A percentile compares a stretch with the other conserved stretches of the same genome.
phyloP scores from a whole-genome alignment of 2,113 vertebrate species.

The Emydocephalus ijimae region DNA sequence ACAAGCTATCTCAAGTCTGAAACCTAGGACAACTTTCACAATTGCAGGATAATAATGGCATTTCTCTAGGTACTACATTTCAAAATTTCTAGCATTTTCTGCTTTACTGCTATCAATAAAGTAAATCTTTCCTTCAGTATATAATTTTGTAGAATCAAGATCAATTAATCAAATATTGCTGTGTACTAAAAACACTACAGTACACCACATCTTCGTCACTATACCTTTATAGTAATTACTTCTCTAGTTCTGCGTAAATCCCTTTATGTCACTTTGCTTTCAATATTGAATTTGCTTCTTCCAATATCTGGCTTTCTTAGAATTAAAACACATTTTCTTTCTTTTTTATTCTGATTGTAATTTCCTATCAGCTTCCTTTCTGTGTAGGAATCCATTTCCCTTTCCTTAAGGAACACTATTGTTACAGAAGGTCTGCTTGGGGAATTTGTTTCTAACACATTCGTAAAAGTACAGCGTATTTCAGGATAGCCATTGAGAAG shows the following conservation, averaged over 20 bases:
- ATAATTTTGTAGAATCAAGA: neutral
- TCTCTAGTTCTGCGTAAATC: neutral
- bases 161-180: neutral
- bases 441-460: neutral
- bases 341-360: neutral
- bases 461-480: neutral
- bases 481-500: neutral
- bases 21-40: neutral
- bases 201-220: neutral
- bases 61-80: neutral
- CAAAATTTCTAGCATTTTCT: neutral
- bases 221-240: neutral
- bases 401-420: neutral
- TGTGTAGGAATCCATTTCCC: neutral
- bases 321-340: neutral
- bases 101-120: neutral
- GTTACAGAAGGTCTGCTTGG: neutral
- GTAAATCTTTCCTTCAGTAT: neutral
- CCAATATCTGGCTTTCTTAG: neutral
- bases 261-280: neutral
- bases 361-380: neutral
- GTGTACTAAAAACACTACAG: neutral
- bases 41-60: neutral
- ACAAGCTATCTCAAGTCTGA: neutral
- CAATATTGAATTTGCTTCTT: neutral